Evolutionary conservation across 2,113 vertebrate species (phyloP).

Genomic region (Formicarius rufipectus): DNA sequence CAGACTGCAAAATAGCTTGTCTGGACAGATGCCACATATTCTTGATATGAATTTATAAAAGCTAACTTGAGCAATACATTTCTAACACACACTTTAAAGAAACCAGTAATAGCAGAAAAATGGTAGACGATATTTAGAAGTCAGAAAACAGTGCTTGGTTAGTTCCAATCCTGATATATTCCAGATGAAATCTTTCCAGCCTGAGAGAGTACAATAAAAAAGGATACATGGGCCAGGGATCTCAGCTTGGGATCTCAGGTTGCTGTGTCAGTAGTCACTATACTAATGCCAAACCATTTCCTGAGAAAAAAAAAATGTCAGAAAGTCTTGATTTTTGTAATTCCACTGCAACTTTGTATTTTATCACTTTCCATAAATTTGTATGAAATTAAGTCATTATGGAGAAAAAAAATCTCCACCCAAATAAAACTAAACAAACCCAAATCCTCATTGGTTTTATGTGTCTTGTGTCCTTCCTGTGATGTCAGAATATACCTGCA

Average conservation of each 20-base stretch:
- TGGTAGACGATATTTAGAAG: neutral
- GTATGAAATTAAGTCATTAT: neutral
- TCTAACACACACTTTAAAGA: neutral
- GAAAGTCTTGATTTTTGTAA: neutral
- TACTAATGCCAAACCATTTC: neutral
- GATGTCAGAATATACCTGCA: accelerated
- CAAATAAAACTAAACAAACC: neutral
- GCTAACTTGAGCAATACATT: neutral
- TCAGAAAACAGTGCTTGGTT: neutral
- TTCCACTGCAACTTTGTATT: neutral
- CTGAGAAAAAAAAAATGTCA: neutral
- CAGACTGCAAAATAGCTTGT: neutral
- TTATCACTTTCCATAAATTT: neutral
- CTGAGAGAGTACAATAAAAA: neutral
- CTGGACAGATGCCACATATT: neutral
- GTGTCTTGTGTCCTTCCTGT: neutral
- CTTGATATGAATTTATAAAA: too few species aligned
- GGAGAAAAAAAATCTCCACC: neutral
- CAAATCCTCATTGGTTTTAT: neutral
- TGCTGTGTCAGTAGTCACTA: neutral
- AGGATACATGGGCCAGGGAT: neutral
- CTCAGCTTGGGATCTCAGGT: accelerated
- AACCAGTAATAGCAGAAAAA: neutral
- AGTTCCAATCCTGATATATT: neutral
- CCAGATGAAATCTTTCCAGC: neutral